Percentiles rank a stretch among this genome's conserved stretches.
phyloP scores from a whole-genome alignment of 2,888 invertebrate genomes.

The Pomacea canaliculata region DNA sequence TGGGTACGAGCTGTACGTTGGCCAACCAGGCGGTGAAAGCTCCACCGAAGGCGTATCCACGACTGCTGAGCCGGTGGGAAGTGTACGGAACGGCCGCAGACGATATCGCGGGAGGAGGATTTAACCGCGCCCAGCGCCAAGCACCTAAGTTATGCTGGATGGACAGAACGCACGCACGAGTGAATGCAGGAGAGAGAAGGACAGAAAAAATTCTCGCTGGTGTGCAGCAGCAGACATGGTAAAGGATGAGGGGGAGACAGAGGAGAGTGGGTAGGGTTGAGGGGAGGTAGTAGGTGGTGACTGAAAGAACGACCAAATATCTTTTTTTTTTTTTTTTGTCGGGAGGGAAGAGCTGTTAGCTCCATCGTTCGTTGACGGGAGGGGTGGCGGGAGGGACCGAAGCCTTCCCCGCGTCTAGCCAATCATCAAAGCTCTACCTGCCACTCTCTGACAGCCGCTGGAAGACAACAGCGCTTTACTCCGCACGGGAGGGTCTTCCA shows the following conservation, averaged over 20 bases:
- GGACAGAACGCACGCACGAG: too few relatives aligned
- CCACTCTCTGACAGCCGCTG: background rate
- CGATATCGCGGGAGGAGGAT: background rate
- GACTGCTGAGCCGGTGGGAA: background rate
- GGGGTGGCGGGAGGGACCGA: background rate
- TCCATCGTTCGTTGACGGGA: background rate
- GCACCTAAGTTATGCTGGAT: too few relatives aligned
- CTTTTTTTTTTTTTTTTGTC: too few relatives aligned
- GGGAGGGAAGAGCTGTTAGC: background rate
- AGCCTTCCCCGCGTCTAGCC: constrained; percentile 1
- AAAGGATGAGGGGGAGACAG: too few relatives aligned
- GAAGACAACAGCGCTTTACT: background rate
- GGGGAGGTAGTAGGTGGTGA: background rate
- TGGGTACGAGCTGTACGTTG: background rate
- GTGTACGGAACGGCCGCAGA: constrained; percentile 5
- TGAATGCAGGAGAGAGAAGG: too few relatives aligned
- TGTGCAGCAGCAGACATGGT: too few relatives aligned
- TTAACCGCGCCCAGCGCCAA: too few relatives aligned
- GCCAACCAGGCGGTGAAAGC: background rate
- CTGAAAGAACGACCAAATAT: background rate
- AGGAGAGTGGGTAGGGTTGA: background rate
- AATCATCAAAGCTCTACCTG: constrained; percentile 10
- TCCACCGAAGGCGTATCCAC: background rate
- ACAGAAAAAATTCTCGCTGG: too few relatives aligned
- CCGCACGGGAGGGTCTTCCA: background rate